Base-by-base conservation (phyloP, 2,888 invertebrate genomes). In the Odontomyia ornata region DNA sequence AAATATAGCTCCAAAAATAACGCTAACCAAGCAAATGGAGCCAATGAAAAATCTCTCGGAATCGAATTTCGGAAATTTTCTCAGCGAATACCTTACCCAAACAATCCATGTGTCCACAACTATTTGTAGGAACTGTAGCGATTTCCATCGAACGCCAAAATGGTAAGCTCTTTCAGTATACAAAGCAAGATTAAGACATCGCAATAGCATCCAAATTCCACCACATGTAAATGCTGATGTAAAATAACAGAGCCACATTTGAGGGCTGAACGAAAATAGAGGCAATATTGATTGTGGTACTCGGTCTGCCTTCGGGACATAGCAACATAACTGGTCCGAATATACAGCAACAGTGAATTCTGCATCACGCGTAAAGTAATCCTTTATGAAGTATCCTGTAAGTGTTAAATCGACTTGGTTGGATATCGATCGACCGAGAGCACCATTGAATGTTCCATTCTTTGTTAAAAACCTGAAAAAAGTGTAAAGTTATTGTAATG, bases 321-420 rank as follows among this genome's bases (percentile, higher is more conserved):
- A 83, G 43, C 87, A 83, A 56, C 88, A 88, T 7, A 88, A 81
- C 23, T 84, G 81, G 60, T 88, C 88, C 79, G 83, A 84, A 79
- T 85, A 85, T 5, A 87, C 83, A 0, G 85, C 81, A 4, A 83
- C 83, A 1, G 85, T 84, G 77, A 87, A 87, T 75, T 84, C 84
- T 0, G 87, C 79, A 1, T 84, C 83, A 0, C 80, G 78, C 1
- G 86, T 83, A 0, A 84, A 82, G 77, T 88, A 88, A 72, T 86
- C 86, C 79, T 88, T 88, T 1, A 88, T 81, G 77, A 88, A 88
- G 78, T 85, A 84, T 0, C 86, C 86, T 0, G 86, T 83, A 75
- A 87, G 81, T 1, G 84, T 83, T 0, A 87, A 82, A 77, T 88
- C 88, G 21, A 83, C 81, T 79, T 86, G 83, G 11, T 81, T 79